phyloP scores from a whole-genome alignment of 2,888 invertebrate species.

The Xestia xanthographa region DNA sequence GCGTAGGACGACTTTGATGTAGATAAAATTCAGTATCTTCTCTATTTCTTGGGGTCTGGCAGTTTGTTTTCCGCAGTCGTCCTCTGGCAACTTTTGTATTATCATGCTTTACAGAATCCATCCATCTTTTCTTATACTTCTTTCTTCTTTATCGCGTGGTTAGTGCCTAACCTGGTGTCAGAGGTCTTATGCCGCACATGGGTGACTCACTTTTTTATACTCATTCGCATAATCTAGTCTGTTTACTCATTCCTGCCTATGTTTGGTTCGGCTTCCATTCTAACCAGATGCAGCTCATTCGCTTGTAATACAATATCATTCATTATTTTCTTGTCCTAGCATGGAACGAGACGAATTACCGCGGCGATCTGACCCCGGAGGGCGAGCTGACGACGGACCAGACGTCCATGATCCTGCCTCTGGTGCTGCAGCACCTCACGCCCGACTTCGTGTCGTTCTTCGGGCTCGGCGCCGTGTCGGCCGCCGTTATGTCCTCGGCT shows the following conservation, averaged over 20 bases:
- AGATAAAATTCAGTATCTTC: neutral
- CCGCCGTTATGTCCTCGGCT: slow-evolving; percentile 99
- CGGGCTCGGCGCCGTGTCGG: slow-evolving; percentile 99
- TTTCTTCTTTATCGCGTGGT: no score
- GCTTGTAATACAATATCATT: neutral
- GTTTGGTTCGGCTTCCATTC: neutral
- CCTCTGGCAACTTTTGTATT: neutral
- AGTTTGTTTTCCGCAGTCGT: neutral
- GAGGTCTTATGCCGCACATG: no score
- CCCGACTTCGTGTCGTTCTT: slow-evolving; percentile 99
- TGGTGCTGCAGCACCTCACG: slow-evolving; percentile 99
- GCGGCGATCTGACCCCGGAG: slow-evolving; percentile 90
- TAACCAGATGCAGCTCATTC: neutral
- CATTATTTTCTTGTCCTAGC: slow-evolving; percentile 88
- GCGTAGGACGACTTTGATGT: neutral
- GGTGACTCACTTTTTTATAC: neutral
- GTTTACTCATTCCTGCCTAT: neutral
- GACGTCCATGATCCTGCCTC: slow-evolving; percentile 98
- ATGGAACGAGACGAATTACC: slow-evolving; percentile 98
- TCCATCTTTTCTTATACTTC: neutral
- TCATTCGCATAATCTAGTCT: neutral
- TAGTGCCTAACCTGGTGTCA: no score
- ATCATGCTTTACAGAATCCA: neutral
- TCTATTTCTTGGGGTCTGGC: no score
- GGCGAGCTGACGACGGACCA: slow-evolving; percentile 93